A percentile compares a stretch with the other conserved stretches of the same genome.
Conservation (phyloP, 2,888 invertebrate genomes). For the Scaptomyza flava region DNA sequence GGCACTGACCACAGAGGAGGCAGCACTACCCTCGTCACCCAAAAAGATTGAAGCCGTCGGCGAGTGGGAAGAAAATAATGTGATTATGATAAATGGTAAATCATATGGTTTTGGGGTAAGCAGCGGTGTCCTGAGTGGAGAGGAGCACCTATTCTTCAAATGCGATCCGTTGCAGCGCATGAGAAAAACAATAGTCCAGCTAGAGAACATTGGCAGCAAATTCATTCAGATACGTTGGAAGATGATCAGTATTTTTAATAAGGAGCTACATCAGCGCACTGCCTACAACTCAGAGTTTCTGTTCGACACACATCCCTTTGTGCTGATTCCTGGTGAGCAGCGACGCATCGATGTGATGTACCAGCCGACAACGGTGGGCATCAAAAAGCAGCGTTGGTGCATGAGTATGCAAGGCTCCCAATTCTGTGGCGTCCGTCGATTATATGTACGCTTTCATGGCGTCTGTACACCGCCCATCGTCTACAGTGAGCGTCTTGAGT, state of each 20-base stretch:
- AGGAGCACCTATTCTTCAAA: slow-evolving; percentile 46
- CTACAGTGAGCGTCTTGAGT: slow-evolving; percentile 50
- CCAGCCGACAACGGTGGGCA: slow-evolving; percentile 64
- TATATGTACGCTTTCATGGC: slow-evolving; percentile 63
- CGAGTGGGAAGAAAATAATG: slow-evolving; percentile 26
- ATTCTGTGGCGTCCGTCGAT: slow-evolving; percentile 55
- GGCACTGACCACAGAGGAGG: neutral
- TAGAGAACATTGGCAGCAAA: slow-evolving; percentile 69
- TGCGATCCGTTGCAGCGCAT: slow-evolving; percentile 67
- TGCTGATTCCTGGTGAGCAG: slow-evolving; percentile 48
- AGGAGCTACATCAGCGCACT: slow-evolving; percentile 16
- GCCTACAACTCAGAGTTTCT: slow-evolving; percentile 60
- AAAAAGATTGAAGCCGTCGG: neutral
- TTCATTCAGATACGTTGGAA: slow-evolving; percentile 53
- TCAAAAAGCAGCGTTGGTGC: slow-evolving; percentile 67
- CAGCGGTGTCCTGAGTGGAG: slow-evolving; percentile 28
- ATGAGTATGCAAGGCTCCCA: slow-evolving; percentile 52
- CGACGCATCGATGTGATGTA: slow-evolving; percentile 61
- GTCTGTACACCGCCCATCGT: slow-evolving; percentile 51
- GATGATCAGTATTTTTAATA: neutral
- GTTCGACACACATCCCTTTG: slow-evolving; percentile 63
- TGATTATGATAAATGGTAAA: slow-evolving; percentile 66
- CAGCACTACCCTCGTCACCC: neutral
- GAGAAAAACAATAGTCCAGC: slow-evolving; percentile 57
- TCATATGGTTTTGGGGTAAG: slow-evolving; percentile 23